Base-by-base conservation (phyloP, 2,113 vertebrate species). In the Guaruba guarouba region DNA sequence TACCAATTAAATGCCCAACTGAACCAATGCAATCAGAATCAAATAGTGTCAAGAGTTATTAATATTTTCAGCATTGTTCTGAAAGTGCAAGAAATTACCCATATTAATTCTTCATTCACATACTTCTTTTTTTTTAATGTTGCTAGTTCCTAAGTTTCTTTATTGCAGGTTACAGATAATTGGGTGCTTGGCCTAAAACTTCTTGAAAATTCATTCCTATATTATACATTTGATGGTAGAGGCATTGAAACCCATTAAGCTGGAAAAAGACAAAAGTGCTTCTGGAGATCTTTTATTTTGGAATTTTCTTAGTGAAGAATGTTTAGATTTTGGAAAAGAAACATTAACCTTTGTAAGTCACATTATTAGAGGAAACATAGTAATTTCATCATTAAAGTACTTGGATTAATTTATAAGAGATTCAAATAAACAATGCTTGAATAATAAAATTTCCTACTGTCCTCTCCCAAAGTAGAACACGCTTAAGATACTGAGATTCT, bases 71-170 rank as follows among this genome's bases (percentile, higher is more conserved):
- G 20, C 17, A 59, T 3, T 9, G 3, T 76, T 82, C 44, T 48
- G 23, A 90, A 91, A 91, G 41, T 48, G 18, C 15, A 79, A 61
- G 11, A 68, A 83, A 55, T 48, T 77, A 29, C 8, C 6, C 18
- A 44, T 10, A 64, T 7, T 63, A 80, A 51, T 43, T 80, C 19
- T n/a, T 8, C 15, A 46, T 49, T 54, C 2, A 4, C 13, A 69
- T 19, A 10, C 1, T 2, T 2, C 6, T 2, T 57, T 59, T 59
- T 1, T 39, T 20, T 20, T 67, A 37, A 33, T 44, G 8, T 33
- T 46, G 13, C 20, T 73, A 63, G 25, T 39, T 93, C 7, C 11
- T 44, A 57, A 57, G 10, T 39, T 69, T 70, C 39, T 55, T 84
- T 61, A 51, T 17, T 68, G 28, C 6, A 55, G 15, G 22, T 59